phyloP scores from a whole-genome alignment of 2,797 vertebrate species.

The Onychomys arenicola region DNA sequence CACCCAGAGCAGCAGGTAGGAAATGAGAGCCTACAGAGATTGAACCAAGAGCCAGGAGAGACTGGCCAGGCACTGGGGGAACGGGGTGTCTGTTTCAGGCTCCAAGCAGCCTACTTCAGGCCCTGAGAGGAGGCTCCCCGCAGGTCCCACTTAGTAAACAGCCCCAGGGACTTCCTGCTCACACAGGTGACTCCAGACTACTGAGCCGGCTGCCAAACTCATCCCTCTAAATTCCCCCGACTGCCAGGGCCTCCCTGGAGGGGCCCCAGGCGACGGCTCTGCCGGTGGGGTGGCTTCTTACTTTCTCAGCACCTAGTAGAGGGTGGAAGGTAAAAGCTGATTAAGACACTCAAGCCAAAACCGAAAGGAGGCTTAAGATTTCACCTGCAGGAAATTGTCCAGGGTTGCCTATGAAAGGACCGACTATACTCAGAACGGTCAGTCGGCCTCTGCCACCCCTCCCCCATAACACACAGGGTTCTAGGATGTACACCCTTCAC shows the following conservation, averaged over 20 bases:
- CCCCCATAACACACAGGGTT: rapidly evolving
- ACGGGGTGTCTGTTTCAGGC: neutral
- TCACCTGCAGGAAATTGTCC: slow-evolving; percentile 45
- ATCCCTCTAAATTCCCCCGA: neutral
- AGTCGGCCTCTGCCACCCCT: neutral
- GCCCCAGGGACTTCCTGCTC: neutral
- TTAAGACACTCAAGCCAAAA: slow-evolving; percentile 47
- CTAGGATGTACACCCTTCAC: neutral
- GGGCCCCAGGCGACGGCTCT: neutral
- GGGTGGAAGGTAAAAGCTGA: slow-evolving; percentile 17
- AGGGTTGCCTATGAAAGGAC: neutral
- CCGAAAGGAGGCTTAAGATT: slow-evolving; percentile 43
- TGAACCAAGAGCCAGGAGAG: neutral
- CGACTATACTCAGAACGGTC: neutral
- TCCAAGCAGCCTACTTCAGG: neutral
- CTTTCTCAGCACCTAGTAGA: neutral
- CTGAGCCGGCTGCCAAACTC: neutral
- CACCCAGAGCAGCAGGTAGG: neutral
- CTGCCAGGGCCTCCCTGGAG: neutral
- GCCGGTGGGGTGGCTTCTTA: neutral
- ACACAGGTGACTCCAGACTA: neutral
- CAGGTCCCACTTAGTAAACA: neutral
- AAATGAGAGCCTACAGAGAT: neutral
- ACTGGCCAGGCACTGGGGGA: no score
- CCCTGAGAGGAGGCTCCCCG: neutral